Conservation (phyloP, 2,888 invertebrate genomes). For the Selenia dentaria region DNA sequence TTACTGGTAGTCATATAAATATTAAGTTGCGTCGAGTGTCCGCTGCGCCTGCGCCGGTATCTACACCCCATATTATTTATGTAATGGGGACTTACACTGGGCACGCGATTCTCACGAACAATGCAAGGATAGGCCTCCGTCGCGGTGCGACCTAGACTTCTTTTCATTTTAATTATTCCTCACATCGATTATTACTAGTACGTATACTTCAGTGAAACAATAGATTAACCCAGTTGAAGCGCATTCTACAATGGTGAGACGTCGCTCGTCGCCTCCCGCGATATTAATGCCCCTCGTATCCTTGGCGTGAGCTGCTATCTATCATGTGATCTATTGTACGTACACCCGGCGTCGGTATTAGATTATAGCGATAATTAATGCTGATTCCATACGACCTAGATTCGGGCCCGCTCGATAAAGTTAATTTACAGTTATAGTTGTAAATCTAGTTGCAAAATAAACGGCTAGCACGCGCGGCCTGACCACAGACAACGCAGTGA, state of each 20-base stretch:
- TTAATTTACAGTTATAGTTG: slow-evolving; percentile 84
- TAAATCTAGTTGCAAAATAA: slow-evolving; percentile 83
- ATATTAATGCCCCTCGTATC: slow-evolving; percentile 72
- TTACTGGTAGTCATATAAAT: slow-evolving; percentile 58
- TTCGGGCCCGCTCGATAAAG: slow-evolving; percentile 79
- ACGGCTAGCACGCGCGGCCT: slow-evolving; percentile 73
- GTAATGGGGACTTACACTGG: slow-evolving; percentile 78
- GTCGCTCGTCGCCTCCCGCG: slow-evolving; percentile 55
- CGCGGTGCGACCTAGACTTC: slow-evolving; percentile 76
- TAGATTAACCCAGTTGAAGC: slow-evolving; percentile 73
- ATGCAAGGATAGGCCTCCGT: slow-evolving; percentile 76
- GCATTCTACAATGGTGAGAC: slow-evolving; percentile 55
- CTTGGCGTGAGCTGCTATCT: slow-evolving; percentile 78
- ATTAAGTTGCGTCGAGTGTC: slow-evolving; percentile 58
- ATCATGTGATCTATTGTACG: slow-evolving; percentile 83
- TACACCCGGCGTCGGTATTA: slow-evolving; percentile 77
- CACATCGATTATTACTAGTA: slow-evolving; percentile 58
- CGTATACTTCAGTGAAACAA: slow-evolving; percentile 72
- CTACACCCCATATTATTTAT: slow-evolving; percentile 77
- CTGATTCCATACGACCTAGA: slow-evolving; percentile 84
- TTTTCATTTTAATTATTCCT: slow-evolving; percentile 74
- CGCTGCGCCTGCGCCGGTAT: slow-evolving; percentile 42
- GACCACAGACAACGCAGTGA: slow-evolving; percentile 76
- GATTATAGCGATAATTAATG: slow-evolving; percentile 84
- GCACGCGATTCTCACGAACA: slow-evolving; percentile 78